Base-by-base conservation (phyloP, 2,797 vertebrate species). In the Siniperca scherzeri region DNA sequence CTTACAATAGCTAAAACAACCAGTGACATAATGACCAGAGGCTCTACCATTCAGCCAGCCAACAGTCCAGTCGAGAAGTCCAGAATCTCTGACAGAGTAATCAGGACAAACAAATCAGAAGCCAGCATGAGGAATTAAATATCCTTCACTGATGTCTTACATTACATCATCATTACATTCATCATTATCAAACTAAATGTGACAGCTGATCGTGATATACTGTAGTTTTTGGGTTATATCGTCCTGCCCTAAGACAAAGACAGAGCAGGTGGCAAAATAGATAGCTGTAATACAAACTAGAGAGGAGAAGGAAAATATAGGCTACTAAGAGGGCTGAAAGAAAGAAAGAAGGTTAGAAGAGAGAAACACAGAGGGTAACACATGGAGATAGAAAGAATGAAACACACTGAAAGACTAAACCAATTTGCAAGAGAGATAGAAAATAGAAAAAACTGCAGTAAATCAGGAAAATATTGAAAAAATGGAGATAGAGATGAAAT, bases 381-480 rank as follows among this genome's bases (percentile, higher is more conserved):
- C n/a, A 2, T 13, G 2, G n/a, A 67, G 17, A 79, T 2, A 8
- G 21, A 60, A 46, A 1, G 19, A 61, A 25, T 33, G 12, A 78
- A 67, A 74, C 10, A 14, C 0, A 1, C 2, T n/a, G 19, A 44
- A 48, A 67, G 17, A 77, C 53, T 55, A 38, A 75, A 69, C 42
- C 27, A 64, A 66, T 46, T 40, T 68, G 44, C 25, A 19, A 19
- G 19, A 75, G 44, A 55, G 46, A 50, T 1, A 70, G 3, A 57
- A 78, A 74, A 75, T 0, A 46, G 17, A 64, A 12, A 16, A 40
- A 38, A 21, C 33, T 59, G 80, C 55, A 66, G 42, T 44, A 69
- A 77, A 82, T 55, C 75, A 56, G 67, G 33, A 65, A 62, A 79
- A 72, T 8, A 36, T 40, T 40, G 30, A 16, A 60, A 80, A 80